Percentiles rank a stretch among this genome's conserved stretches.
Conservation (phyloP, 2,797 vertebrate species). For the Enoplosus armatus region DNA sequence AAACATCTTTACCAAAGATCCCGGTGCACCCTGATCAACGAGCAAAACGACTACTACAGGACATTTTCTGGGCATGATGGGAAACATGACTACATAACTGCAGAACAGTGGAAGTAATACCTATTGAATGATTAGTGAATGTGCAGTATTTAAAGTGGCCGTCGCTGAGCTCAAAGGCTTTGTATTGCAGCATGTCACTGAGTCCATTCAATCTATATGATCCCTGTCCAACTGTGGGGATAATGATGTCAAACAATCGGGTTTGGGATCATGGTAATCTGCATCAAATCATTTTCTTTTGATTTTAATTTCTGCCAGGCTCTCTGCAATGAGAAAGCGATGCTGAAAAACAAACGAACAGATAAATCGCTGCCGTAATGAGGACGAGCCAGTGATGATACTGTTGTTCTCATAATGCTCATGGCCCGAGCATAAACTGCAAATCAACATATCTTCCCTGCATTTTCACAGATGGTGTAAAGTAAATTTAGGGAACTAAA, state of each 20-base stretch:
- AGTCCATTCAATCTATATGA: slow-evolving; percentile 6
- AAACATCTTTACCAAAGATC: too few species aligned
- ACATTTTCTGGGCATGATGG: neutral
- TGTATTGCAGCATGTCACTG: slow-evolving; percentile 18
- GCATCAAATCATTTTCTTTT: slow-evolving; percentile 1
- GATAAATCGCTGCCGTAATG: slow-evolving; percentile 1
- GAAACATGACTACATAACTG: neutral
- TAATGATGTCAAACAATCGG: slow-evolving; percentile 9
- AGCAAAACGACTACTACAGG: neutral
- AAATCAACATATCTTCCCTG: neutral
- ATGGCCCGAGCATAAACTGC: neutral
- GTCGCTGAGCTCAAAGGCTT: slow-evolving; percentile 3
- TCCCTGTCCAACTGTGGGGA: neutral
- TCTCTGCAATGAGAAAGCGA: neutral
- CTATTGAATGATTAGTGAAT: slow-evolving; percentile 2
- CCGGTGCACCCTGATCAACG: neutral
- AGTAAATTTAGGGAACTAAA: neutral
- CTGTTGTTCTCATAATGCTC: neutral
- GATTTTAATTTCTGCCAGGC: neutral
- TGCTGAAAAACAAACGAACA: neutral
- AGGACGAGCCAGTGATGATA: neutral
- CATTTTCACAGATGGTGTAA: neutral
- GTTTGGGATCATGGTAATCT: slow-evolving; percentile 4
- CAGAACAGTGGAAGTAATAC: neutral
- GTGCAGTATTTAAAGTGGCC: neutral